Evolutionary conservation across 2,888 invertebrate genomes (phyloP).

Genomic region (Cheilosia soror): DNA sequence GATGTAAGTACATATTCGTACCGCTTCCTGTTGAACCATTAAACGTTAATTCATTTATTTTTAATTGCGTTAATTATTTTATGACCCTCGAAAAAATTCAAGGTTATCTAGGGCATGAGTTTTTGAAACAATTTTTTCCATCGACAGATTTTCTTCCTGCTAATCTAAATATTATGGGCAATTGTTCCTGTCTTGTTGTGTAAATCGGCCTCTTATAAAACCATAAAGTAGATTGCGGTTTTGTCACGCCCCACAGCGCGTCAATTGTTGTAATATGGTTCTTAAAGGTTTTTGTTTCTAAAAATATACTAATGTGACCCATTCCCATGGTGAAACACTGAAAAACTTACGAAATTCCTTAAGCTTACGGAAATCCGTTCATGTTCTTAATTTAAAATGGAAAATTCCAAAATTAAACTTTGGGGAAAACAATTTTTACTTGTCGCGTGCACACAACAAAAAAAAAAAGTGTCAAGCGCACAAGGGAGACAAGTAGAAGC

Average conservation of each 20-base stretch:
- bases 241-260: conserved; percentile 39
- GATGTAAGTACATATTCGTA: too few relatives aligned
- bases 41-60: too few relatives aligned
- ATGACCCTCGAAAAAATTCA: conserved; percentile 6
- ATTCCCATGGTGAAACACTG: conserved; percentile 1
- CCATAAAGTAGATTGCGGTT: conserved; percentile 28
- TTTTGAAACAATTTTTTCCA: conserved; percentile 9
- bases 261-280: conserved; percentile 35
- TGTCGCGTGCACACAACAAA: conserved; percentile 30
- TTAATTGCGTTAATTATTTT: conserved; percentile 44
- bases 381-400: conserved; percentile 59
- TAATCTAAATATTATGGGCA: conserved; percentile 32
- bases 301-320: conserved; percentile 7
- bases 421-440: conserved; percentile 19
- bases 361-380: conserved; percentile 46
- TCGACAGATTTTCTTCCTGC: background rate
- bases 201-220: conserved; percentile 22
- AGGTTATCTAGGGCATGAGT: conserved; percentile 4
- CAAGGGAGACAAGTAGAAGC: background rate
- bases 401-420: conserved; percentile 62
- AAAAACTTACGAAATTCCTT: conserved; percentile 25
- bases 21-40: background rate
- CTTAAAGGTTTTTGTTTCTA: conserved; percentile 12
- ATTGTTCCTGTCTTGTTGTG: background rate
- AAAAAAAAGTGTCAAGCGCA: conserved; percentile 23